A percentile compares a stretch with the other conserved stretches of the same genome.
Evolutionary conservation across 2,888 invertebrate genomes (phyloP).

Genomic region (Strigamia maritima): DNA sequence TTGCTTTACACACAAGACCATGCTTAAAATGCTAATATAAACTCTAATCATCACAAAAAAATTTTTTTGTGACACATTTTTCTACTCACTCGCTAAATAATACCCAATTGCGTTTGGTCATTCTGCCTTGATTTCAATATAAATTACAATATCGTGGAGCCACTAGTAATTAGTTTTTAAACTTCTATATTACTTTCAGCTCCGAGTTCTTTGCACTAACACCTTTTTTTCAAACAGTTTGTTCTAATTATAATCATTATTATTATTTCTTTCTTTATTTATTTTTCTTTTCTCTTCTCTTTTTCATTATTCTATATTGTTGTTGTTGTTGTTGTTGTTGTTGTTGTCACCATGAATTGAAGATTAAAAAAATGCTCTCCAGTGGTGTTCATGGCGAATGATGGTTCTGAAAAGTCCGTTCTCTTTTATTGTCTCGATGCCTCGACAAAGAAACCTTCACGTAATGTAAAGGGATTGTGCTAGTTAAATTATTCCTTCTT

Average conservation of each 20-base stretch:
- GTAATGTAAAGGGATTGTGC: background rate
- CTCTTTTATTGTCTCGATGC: background rate
- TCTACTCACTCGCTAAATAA: slow-evolving; percentile 39
- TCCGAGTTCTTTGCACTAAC: slow-evolving; percentile 8
- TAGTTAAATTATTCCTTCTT: slow-evolving; percentile 4
- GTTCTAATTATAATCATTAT: background rate
- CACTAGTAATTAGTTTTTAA: slow-evolving; percentile 15
- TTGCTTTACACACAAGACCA: slow-evolving; percentile 38
- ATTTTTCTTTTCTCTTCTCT: background rate
- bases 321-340: background rate
- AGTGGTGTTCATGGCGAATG: background rate
- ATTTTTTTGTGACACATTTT: slow-evolving; percentile 37
- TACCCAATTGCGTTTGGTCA: slow-evolving; percentile 37
- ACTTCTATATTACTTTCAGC: slow-evolving; percentile 8
- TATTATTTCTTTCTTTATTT: background rate
- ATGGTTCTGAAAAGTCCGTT: background rate
- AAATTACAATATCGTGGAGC: slow-evolving; percentile 32
- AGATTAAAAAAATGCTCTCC: background rate
- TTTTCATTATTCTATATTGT: too few species aligned
- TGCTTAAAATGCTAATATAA: slow-evolving; percentile 11
- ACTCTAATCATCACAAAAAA: slow-evolving; percentile 36
- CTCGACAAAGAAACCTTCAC: background rate
- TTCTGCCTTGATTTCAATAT: slow-evolving; percentile 22
- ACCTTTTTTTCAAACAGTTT: slow-evolving; percentile 23
- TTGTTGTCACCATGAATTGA: background rate